These are phyloP conservation scores for Catharus minimus DNA, from an alignment of 2,113 vertebrate species.

Conservation along the genomic window DNA sequence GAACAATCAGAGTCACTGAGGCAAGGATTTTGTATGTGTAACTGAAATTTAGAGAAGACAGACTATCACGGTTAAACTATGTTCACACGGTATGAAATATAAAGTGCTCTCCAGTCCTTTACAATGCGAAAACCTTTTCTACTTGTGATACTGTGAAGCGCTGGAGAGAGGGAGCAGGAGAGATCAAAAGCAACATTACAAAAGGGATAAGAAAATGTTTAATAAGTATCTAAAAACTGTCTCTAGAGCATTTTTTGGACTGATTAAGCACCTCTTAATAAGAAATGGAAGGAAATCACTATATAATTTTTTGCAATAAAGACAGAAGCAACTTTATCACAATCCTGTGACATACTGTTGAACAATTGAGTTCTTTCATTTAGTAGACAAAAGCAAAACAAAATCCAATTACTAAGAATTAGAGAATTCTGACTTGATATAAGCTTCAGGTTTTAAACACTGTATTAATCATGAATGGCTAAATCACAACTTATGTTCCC, in stretches of 20 bases:
- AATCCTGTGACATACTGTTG: background rate
- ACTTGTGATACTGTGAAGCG: background rate
- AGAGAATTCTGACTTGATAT: background rate
- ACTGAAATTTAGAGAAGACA: background rate
- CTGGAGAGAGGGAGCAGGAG: background rate
- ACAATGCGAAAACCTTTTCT: background rate
- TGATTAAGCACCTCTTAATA: background rate
- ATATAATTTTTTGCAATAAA: background rate
- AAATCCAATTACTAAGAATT: background rate
- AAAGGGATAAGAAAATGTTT: background rate
- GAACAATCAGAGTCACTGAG: background rate
- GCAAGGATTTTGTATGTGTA: background rate
- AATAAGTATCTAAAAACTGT: background rate
- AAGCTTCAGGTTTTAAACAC: background rate
- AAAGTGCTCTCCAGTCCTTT: background rate
- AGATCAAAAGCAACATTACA: background rate
- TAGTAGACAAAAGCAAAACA: background rate
- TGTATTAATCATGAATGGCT: background rate
- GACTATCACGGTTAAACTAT: background rate
- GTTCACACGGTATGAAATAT: background rate
- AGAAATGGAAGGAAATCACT: background rate
- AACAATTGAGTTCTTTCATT: background rate
- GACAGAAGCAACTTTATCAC: background rate
- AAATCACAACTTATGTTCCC: background rate
- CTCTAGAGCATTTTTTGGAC: background rate